phyloP scores from a whole-genome alignment of 2,797 vertebrate genomes.

The Meriones psammophilus region DNA sequence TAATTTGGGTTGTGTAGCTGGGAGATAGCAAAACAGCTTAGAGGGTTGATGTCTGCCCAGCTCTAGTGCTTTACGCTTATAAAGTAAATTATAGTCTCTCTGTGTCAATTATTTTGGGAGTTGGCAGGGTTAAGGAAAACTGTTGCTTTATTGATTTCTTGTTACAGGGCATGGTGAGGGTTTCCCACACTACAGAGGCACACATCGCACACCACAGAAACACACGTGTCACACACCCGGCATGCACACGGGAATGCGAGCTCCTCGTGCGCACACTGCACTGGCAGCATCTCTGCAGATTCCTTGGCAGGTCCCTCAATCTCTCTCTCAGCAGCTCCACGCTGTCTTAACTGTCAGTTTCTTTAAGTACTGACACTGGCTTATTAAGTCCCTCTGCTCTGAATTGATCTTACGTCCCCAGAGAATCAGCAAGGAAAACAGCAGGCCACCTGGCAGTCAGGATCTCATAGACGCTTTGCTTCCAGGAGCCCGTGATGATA shows the following conservation, averaged over 20 bases:
- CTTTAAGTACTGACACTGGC: not conserved
- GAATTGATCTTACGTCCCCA: not conserved
- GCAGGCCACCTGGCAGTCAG: not conserved
- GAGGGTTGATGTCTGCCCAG: too few relatives aligned
- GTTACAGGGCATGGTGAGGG: not conserved
- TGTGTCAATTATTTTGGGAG: too few relatives aligned
- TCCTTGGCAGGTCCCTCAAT: not conserved
- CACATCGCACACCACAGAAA: accelerated
- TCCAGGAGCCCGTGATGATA: not conserved
- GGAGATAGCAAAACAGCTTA: too few relatives aligned
- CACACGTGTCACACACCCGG: not conserved
- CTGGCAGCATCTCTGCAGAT: not conserved
- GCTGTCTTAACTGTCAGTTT: not conserved
- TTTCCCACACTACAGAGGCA: not conserved
- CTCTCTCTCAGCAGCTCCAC: not conserved
- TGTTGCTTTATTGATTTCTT: too few relatives aligned
- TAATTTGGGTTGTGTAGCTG: too few relatives aligned
- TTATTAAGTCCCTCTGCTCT: conserved; percentile 20
- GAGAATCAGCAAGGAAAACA: not conserved
- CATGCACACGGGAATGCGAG: accelerated
- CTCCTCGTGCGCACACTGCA: not conserved
- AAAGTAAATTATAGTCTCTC: too few relatives aligned
- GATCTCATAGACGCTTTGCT: not conserved
- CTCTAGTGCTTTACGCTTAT: too few relatives aligned
- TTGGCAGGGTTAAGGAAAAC: too few relatives aligned